Evolutionary conservation across 2,113 vertebrate species (phyloP).

Genomic region (Manacus vitellinus): DNA sequence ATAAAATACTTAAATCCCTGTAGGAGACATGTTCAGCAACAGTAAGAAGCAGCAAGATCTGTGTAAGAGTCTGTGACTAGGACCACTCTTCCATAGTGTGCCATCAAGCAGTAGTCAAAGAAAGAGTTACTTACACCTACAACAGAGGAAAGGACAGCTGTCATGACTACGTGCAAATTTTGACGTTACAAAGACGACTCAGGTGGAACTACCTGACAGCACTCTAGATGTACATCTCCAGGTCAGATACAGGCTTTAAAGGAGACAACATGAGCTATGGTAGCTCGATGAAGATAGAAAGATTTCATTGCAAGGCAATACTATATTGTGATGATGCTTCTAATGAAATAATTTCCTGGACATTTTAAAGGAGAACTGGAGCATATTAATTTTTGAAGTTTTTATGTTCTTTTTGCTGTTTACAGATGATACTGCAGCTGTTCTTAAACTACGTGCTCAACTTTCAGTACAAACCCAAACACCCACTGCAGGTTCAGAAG

Average conservation of each 20-base stretch:
- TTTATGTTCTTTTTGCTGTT: not conserved
- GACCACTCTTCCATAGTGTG: not conserved
- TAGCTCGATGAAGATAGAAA: not conserved
- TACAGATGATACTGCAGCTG: not conserved
- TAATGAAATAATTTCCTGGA: not conserved
- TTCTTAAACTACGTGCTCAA: not conserved
- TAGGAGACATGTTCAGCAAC: not conserved
- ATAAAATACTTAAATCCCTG: not conserved
- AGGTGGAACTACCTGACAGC: not conserved
- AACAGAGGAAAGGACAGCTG: not conserved
- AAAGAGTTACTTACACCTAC: not conserved
- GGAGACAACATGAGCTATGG: not conserved
- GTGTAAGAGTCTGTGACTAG: not conserved
- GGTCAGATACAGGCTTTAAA: not conserved
- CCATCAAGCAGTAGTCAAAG: not conserved
- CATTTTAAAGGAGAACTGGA: not conserved
- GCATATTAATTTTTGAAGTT: not conserved
- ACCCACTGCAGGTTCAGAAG: not conserved
- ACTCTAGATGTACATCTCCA: not conserved
- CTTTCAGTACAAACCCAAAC: fast-evolving
- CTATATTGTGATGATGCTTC: not conserved
- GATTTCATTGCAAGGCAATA: not conserved
- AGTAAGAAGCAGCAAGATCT: not conserved
- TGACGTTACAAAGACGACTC: not conserved
- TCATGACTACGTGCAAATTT: not conserved